Evolutionary conservation across 2,888 invertebrate species (phyloP).

Genomic region (Chalcosyrphus nemorum): DNA sequence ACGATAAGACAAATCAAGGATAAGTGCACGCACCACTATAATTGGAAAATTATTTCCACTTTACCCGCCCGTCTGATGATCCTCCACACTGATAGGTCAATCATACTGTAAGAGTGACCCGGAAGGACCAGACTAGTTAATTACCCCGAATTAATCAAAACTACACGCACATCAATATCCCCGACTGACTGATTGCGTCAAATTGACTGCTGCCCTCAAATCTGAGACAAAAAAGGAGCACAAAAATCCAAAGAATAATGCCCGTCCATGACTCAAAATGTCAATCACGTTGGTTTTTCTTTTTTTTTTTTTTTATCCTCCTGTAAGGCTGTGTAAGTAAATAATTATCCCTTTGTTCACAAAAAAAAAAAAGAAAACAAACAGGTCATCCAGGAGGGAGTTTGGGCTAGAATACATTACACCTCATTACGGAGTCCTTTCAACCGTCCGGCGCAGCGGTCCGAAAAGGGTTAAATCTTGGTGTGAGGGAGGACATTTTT

Average conservation of each 20-base stretch:
- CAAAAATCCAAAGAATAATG: conserved; percentile 60
- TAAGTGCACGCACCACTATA: conserved; percentile 31
- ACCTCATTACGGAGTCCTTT: conserved; percentile 48
- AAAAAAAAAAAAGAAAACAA: neutral
- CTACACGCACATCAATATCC: conserved; percentile 71
- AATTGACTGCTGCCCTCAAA: conserved; percentile 60
- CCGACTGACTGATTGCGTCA: conserved; percentile 68
- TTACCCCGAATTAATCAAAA: conserved; percentile 70
- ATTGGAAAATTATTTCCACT: conserved; percentile 58
- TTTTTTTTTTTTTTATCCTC: conserved; percentile 23
- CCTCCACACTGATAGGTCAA: conserved; percentile 64
- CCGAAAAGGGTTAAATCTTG: conserved; percentile 38
- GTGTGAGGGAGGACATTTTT: neutral
- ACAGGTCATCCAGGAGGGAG: conserved; percentile 23
- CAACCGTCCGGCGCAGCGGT: neutral
- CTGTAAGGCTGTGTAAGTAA: conserved; percentile 41
- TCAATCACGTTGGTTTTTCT: conserved; percentile 61
- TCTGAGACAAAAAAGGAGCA: conserved; percentile 46
- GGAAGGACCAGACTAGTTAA: conserved; percentile 67
- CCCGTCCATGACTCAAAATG: conserved; percentile 69
- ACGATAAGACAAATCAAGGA: conserved; percentile 24
- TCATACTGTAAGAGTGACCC: conserved; percentile 55
- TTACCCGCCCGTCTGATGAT: conserved; percentile 1
- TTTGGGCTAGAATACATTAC: conserved; percentile 41
- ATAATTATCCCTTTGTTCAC: conserved; percentile 55